Conservation (phyloP, 2,113 vertebrate species). For the Entelurus aequoreus region DNA sequence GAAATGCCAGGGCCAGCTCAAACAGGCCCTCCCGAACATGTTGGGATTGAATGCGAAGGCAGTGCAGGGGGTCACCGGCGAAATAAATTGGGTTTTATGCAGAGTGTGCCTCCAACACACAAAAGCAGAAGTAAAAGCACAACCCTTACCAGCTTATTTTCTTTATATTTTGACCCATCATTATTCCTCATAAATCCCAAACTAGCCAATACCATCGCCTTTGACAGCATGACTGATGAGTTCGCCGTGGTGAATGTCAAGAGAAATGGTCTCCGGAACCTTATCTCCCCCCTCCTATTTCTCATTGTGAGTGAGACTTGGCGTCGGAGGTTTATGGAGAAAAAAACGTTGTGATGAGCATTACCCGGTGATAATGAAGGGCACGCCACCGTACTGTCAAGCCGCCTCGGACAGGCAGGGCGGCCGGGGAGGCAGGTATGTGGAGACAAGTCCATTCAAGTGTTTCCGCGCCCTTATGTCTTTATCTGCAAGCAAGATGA, state of each 20-base stretch:
- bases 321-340: constrained; percentile 55
- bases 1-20: constrained; percentile 55
- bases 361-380: constrained; percentile 72
- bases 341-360: constrained; percentile 69
- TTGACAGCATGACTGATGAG: constrained; percentile 81
- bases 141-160: constrained; percentile 58
- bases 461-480: constrained; percentile 50
- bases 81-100: constrained; percentile 71
- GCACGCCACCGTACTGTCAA: constrained; percentile 61
- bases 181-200: constrained; percentile 80
- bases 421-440: constrained; percentile 13
- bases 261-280: constrained; percentile 73
- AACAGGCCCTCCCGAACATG: constrained; percentile 45
- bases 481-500: constrained; percentile 53
- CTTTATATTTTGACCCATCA: constrained; percentile 55
- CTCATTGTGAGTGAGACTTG: constrained; percentile 72
- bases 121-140: constrained; percentile 59
- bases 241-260: constrained; percentile 74
- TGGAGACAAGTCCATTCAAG: constrained; percentile 49
- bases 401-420: constrained; percentile 42
- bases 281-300: constrained; percentile 66
- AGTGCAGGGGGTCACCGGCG: constrained; percentile 64
- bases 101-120: constrained; percentile 61
- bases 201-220: constrained; percentile 66
- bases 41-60: constrained; percentile 61